A percentile compares a stretch with the other conserved stretches of the same genome.
Evolutionary conservation across 2,797 vertebrate species (phyloP).

Genomic region (Tokudaia tokunoshimensis): DNA sequence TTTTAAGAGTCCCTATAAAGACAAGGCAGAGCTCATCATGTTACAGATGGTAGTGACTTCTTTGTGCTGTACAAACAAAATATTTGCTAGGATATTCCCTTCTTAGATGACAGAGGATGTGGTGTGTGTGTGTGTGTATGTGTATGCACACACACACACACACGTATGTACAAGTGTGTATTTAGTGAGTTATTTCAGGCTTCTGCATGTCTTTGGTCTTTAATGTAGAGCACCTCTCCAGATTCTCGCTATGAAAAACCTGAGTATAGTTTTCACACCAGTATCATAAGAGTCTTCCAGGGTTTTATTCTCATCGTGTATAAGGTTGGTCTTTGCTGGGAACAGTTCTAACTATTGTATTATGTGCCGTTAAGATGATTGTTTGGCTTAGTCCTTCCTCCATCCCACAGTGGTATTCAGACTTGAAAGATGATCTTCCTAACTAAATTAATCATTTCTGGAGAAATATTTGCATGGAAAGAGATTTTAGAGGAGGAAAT

Average conservation of each 20-base stretch:
- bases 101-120: not conserved
- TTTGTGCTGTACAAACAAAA: not conserved
- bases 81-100: not conserved
- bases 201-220: not conserved
- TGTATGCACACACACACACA: no score
- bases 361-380: not conserved
- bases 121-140: not conserved
- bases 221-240: not conserved
- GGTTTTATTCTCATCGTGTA: not conserved
- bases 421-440: slow-evolving; percentile 19
- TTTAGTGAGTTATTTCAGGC: not conserved
- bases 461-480: not conserved
- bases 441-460: slow-evolving; percentile 22
- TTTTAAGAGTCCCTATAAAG: not conserved
- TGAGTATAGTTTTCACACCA: not conserved
- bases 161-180: not conserved
- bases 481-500: not conserved
- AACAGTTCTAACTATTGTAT: not conserved
- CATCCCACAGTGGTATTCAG: not conserved
- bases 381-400: not conserved
- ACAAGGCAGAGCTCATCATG: not conserved
- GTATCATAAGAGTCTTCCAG: not conserved
- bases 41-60: not conserved
- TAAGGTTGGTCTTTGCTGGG: not conserved
- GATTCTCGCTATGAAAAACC: not conserved